phyloP scores from a whole-genome alignment of 2,888 invertebrate genomes.

The Gasteruption jaculator region DNA sequence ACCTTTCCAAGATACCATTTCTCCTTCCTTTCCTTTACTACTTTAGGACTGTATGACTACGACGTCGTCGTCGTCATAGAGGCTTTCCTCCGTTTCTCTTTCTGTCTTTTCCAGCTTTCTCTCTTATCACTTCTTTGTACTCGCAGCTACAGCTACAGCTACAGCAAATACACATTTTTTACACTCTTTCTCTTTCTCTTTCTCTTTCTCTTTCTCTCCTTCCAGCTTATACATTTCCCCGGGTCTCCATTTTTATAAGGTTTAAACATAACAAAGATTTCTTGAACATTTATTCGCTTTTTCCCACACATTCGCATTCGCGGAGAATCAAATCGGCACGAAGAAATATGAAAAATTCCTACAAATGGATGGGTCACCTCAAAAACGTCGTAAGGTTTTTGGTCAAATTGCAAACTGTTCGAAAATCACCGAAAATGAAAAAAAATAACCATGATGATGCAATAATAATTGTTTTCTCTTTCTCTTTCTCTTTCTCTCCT shows the following conservation, averaged over 20 bases:
- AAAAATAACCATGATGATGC: too few species aligned
- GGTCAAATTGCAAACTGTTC: too few species aligned
- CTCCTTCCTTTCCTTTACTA: conserved; percentile 23
- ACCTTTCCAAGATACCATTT: conserved; percentile 49
- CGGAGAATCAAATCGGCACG: conserved; percentile 2
- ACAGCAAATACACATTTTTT: too few species aligned
- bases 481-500: conserved; percentile 12
- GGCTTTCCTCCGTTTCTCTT: conserved; percentile 4
- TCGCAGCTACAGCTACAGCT: too few species aligned
- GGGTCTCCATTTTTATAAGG: conserved; percentile 18
- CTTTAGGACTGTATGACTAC: too few species aligned
- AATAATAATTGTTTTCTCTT: too few species aligned
- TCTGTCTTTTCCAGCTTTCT: conserved; percentile 15
- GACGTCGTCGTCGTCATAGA: too few species aligned
- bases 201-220: conserved; percentile 12
- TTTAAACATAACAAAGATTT: conserved; percentile 14
- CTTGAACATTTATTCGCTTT: neutral
- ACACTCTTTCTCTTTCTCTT: conserved; percentile 19
- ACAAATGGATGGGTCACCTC: too few species aligned
- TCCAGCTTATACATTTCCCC: conserved; percentile 21
- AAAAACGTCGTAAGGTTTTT: too few species aligned
- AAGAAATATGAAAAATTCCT: too few species aligned
- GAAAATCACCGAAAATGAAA: too few species aligned
- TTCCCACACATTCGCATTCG: neutral
- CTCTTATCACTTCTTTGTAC: conserved; percentile 14